Percentiles rank a stretch among this genome's conserved stretches.
Evolutionary conservation across 2,888 invertebrate species (phyloP).

Genomic region (Trachelus iudaicus): DNA sequence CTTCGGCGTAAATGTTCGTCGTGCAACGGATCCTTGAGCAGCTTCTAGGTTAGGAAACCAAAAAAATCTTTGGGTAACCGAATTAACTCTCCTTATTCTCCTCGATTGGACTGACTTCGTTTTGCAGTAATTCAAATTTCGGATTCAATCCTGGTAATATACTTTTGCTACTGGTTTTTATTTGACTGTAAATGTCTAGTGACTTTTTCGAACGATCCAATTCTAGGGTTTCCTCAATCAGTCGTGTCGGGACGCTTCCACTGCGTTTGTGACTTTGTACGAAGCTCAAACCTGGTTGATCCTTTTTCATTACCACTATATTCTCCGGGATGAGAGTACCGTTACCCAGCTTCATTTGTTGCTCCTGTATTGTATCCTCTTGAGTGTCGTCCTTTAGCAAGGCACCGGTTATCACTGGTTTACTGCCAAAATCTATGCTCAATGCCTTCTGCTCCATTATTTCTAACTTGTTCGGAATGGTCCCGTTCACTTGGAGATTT

Average conservation of each 20-base stretch:
- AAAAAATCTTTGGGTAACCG: neutral
- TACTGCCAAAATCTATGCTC: slow-evolving; percentile 69
- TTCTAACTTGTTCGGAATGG: slow-evolving; percentile 46
- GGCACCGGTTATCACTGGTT: slow-evolving; percentile 78
- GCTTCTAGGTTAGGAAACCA: neutral
- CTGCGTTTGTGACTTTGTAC: slow-evolving; percentile 67
- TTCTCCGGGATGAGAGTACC: slow-evolving; percentile 60
- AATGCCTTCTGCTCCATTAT: slow-evolving; percentile 45
- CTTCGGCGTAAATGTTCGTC: slow-evolving; percentile 29
- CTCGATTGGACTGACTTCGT: slow-evolving; percentile 68
- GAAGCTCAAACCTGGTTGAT: slow-evolving; percentile 58
- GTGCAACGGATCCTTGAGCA: neutral
- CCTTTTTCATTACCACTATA: slow-evolving; percentile 33
- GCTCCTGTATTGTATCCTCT: slow-evolving; percentile 66
- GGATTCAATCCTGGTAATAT: slow-evolving; percentile 69
- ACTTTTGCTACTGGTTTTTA: slow-evolving; percentile 67
- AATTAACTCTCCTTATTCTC: slow-evolving; percentile 60
- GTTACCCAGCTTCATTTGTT: slow-evolving; percentile 68
- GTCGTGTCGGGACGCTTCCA: slow-evolving; percentile 70
- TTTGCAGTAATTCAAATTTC: slow-evolving; percentile 71
- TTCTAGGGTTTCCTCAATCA: slow-evolving; percentile 66
- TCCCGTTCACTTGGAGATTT: slow-evolving; percentile 54
- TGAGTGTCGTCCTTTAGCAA: slow-evolving; percentile 74
- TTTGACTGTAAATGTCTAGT: slow-evolving; percentile 69
- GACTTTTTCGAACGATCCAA: slow-evolving; percentile 51